Evolutionary conservation across 2,113 vertebrate species (phyloP), one percentile per base, ranked within the genome.

Genomic region (Stegastes partitus): DNA sequence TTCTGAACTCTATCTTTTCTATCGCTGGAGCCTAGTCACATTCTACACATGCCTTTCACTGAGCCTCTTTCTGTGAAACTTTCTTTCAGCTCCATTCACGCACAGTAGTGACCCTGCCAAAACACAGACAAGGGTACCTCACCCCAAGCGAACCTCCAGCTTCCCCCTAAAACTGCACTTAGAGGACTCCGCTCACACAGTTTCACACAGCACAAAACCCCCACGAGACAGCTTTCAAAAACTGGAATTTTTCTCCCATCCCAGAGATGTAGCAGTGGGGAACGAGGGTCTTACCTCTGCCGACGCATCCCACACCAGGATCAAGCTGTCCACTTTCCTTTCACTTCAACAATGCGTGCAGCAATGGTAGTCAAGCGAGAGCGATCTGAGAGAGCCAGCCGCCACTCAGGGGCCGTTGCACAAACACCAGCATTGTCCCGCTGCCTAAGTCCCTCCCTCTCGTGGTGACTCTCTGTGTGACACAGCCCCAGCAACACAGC

Each of bases 351-450:
- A 91, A 85, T 90, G 89, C 72, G 65, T 88, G 89, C 86, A 86
- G 91, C 81, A 86, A 68, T 70, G 86, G 88, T 90, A 89, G 91
- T 92, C 82, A 90, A 82, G 92, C 91, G 87, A 89, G 89, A 94
- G 91, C 77, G 26, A 87, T 83, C 79, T 79, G 88, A 92, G 88
- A 87, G 89, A 89, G 77, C 85, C 86, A 82, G 92, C 90, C 89
- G 85, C 88, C 85, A 89, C 89, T 89, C 90, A 92, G 93, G 91
- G 91, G 91, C 93, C 80, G 82, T 91, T 94, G 91, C 92, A 95
- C 92, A 95, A 95, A 94, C 92, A 93, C 84, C 54, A 93, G 92
- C 89, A 94, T 95, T 95, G 94, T 95, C 86, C 91, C 26, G 45
- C 61, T 63, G 85, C 69, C 67, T 79, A 91, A 93, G 92, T 93